Base-by-base conservation (phyloP, 2,113 vertebrate genomes). In the Bubo bubo region DNA sequence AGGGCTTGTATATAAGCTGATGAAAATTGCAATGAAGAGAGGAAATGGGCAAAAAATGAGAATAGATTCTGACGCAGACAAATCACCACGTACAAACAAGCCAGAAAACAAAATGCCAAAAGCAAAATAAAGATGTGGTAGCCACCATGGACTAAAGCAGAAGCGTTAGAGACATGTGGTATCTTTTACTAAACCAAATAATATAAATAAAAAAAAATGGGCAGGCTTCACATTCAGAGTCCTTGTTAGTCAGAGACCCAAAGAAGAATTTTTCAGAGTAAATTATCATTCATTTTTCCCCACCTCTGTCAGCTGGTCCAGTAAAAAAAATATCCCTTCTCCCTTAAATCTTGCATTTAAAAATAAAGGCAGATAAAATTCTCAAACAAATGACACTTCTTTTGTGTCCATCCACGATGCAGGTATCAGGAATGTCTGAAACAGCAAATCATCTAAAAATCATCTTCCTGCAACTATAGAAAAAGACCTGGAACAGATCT, bases 1-100 rank as follows among this genome's bases (percentile, higher is more conserved):
- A 80, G 15, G 67, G n/a, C 50, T 94, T 90, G 30, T 71, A 68
- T 88, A 83, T 83, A 95, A 91, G 34, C 83, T 93, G 50, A 95
- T 83, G 45, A 96, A 84, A 93, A 93, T 35, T 86, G 45, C 45
- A 87, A 47, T 63, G 35, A 95, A 91, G 70, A 2, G 1, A 79
- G 14, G 9, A 86, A 91, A 73, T 21, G 28, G 18, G 49, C 76
- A 93, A 72, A 49, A 88, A 89, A 59, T 50, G 64, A 93, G 75
- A 89, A 91, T 49, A 93, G 14, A 92, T 53, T 92, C 64, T n/a
- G 59, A 60, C n/a, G 21, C 34, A 94, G 64, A 55, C 27, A 96
- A 93, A 92, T 41, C 50, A 56, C 21, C 9, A 4, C 27, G 45
- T 52, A 81, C 75, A 91, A 95, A 96, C 32, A 96, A 94, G 79